Evolutionary conservation across 2,797 vertebrate species (phyloP).

Genomic region (Alfaro cultratus): DNA sequence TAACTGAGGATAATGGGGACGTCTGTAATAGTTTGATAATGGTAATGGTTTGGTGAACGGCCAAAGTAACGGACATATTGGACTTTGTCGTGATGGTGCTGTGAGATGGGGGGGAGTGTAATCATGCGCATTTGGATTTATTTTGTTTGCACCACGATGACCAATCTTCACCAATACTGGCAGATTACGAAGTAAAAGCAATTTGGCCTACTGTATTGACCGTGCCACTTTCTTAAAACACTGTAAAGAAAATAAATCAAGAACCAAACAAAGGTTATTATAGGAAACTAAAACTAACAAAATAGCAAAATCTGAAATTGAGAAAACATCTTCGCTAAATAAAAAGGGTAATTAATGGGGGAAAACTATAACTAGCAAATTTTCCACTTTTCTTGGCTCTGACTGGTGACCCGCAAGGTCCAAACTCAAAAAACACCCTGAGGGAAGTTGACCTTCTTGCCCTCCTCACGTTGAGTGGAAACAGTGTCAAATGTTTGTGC

Average conservation of each 20-base stretch:
- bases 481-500: too few species aligned
- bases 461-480: too few species aligned
- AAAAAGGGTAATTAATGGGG: too few species aligned
- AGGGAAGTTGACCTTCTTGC: too few species aligned
- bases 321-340: too few species aligned
- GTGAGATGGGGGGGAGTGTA: not conserved
- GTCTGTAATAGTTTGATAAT: not conserved
- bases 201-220: not conserved
- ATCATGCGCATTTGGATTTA: not conserved
- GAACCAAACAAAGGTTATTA: too few species aligned
- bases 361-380: not conserved
- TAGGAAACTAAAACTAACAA: too few species aligned
- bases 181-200: not conserved
- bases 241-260: too few species aligned
- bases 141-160: not conserved
- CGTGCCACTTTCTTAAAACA: not conserved
- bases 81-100: not conserved
- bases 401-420: not conserved
- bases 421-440: not conserved
- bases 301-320: too few species aligned
- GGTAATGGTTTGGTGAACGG: not conserved
- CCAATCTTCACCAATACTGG: not conserved
- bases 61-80: not conserved
- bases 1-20: conserved; percentile 5
- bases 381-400: not conserved